Conservation (phyloP, 2,888 invertebrate species). For the Cerastoderma edule region DNA sequence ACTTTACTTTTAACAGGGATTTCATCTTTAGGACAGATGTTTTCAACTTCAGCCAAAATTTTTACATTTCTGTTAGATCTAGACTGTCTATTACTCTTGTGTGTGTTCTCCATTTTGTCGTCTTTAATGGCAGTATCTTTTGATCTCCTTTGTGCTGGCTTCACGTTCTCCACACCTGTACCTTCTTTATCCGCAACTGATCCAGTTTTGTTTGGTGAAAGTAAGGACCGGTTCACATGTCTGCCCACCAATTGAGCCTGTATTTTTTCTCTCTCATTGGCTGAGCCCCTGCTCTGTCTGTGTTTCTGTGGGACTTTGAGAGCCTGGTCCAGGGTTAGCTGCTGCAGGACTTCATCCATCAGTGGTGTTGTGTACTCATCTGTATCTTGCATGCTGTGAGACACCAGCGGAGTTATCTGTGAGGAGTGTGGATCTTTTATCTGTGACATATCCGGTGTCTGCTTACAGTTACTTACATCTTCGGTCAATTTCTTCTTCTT, state of each 20-base stretch:
- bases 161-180: background rate
- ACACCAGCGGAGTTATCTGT: constrained; percentile 9
- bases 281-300: constrained; percentile 22
- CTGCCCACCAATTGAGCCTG: constrained; percentile 27
- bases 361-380: constrained; percentile 59
- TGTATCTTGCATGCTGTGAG: background rate
- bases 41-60: no score
- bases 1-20: background rate
- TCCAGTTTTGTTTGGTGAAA: constrained; percentile 2
- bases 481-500: background rate
- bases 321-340: constrained; percentile 45
- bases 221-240: constrained; percentile 44
- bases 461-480: background rate
- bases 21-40: background rate
- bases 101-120: background rate
- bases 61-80: no score
- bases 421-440: constrained; percentile 5
- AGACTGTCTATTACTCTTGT: no score
- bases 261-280: constrained; percentile 25
- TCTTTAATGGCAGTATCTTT: background rate
- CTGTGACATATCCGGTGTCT: constrained; percentile 15
- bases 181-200: background rate
- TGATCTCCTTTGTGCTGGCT: background rate
- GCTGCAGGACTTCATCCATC: constrained; percentile 57
- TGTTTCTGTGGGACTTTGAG: constrained; percentile 60